Base-by-base conservation (phyloP, 2,797 vertebrate genomes). In the Halcyon chelicuti region DNA sequence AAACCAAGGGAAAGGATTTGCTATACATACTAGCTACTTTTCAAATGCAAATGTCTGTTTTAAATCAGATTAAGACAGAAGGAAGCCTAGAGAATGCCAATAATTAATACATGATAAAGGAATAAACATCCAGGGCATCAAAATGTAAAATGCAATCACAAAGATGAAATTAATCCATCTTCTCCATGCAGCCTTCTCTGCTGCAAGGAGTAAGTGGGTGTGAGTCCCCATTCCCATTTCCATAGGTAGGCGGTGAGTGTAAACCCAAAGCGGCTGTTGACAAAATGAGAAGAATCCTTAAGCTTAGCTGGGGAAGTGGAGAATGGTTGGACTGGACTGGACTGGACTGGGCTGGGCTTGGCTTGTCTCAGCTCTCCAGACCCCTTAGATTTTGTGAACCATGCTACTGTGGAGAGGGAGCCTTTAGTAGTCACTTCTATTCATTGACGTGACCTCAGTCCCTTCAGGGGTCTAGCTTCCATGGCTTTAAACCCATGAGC, bases 1-100 rank as follows among this genome's bases (percentile, higher is more conserved):
- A 84, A 92, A 94, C 65, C 62, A 94, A 93, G 72, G 29, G 85
- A 87, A 91, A 91, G 85, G 89, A 94, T 96, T 96, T 94, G 87
- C 87, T 88, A 70, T 92, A 95, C 92, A 90, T 87, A 70, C 65
- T 95, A 91, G 85, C 70, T 93, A 90, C 91, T 96, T 96, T 96
- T 96, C 90, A 96, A 95, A 96, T 95, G 93, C 90, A 96, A 95
- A 96, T 96, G 19, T 84, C 79, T 94, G 60, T 79, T 94, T 94
- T 86, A 93, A 96, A 96, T 96, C 94, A 96, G 91, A 97, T 96
- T 96, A 96, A 94, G 90, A 90, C 28, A 93, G 94, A 95, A 94
- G 79, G 90, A 96, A 94, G 86, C 80, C 80, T 71, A 74, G 83
- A 93, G 90, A 94, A 94, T 92, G 93, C 85, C 79, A 90, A 76